Conservation (phyloP, 2,888 invertebrate genomes). For the Tryphoninae sp. region DNA sequence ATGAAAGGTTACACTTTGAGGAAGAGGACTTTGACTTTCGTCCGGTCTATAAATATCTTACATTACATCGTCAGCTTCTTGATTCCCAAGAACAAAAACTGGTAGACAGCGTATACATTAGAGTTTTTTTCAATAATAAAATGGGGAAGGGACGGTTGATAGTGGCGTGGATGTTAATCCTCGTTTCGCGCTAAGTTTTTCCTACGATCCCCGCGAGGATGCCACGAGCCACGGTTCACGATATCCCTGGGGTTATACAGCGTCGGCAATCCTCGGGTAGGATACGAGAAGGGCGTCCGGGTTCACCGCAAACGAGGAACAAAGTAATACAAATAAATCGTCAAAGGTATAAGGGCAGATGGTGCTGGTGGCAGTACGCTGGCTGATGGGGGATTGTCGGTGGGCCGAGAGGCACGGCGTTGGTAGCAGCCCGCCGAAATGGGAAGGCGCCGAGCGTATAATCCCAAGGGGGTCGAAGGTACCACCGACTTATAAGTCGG, state of each 20-base stretch:
- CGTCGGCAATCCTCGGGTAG: slow-evolving; percentile 7
- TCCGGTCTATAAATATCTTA: not conserved
- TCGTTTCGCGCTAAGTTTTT: slow-evolving; percentile 42
- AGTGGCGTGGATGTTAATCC: slow-evolving; percentile 31
- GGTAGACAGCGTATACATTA: not conserved
- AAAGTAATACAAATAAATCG: slow-evolving; percentile 76
- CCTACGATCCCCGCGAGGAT: slow-evolving; percentile 36
- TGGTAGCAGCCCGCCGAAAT: slow-evolving; percentile 40
- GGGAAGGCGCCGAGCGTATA: slow-evolving; percentile 50
- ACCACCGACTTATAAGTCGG: slow-evolving; percentile 48
- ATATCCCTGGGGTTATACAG: slow-evolving; percentile 49
- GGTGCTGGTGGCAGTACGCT: slow-evolving; percentile 51
- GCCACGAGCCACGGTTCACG: not conserved
- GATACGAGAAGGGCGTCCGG: slow-evolving; percentile 33
- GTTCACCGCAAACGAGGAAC: slow-evolving; percentile 67
- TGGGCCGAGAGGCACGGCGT: slow-evolving; percentile 9
- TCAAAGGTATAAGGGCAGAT: slow-evolving; percentile 74
- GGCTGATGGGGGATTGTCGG: slow-evolving; percentile 68
- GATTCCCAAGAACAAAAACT: not conserved
- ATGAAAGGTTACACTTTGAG: not conserved
- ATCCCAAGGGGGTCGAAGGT: slow-evolving; percentile 48
- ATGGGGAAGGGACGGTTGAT: slow-evolving; percentile 16
- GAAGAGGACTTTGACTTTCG: not conserved
- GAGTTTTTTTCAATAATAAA: not conserved
- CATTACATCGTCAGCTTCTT: not conserved